These are phyloP conservation scores for Polyommatus iphigenia DNA, from an alignment of 2,888 invertebrate genomes.

Conservation along the genomic window DNA sequence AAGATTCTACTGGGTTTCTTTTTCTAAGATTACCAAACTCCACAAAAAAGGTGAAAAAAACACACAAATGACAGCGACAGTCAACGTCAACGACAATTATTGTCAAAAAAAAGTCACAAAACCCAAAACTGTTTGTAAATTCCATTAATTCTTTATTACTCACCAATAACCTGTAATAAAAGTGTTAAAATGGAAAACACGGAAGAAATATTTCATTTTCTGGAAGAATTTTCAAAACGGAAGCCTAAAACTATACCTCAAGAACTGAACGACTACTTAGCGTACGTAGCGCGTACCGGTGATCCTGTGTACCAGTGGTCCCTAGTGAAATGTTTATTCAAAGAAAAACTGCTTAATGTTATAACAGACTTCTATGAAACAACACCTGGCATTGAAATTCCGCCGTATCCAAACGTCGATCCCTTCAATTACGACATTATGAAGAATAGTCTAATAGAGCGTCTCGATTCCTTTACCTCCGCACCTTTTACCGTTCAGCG, in stretches of 20 bases:
- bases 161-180: slow-evolving; percentile 1
- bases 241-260: slow-evolving; percentile 89
- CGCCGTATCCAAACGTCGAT: slow-evolving; percentile 94
- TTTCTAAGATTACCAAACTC: too few relatives aligned
- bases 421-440: slow-evolving; percentile 93
- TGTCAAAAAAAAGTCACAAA: neutral
- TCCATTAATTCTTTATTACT: neutral
- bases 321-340: slow-evolving; percentile 91
- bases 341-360: slow-evolving; percentile 91
- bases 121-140: neutral
- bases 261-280: slow-evolving; percentile 93
- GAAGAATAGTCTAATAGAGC: slow-evolving; percentile 90
- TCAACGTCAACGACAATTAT: neutral
- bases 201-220: slow-evolving; percentile 89
- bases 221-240: slow-evolving; percentile 91
- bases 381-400: slow-evolving; percentile 87
- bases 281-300: slow-evolving; percentile 95
- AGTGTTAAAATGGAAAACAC: slow-evolving; percentile 86
- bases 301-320: slow-evolving; percentile 97
- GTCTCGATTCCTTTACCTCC: slow-evolving; percentile 90
- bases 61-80: too few relatives aligned
- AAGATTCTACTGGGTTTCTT: too few relatives aligned
- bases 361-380: slow-evolving; percentile 93
- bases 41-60: too few relatives aligned
- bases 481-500: slow-evolving; percentile 98